These are phyloP conservation scores for Manis crassicaudata DNA, from an alignment of 2,797 vertebrate species.

Conservation along the genomic window DNA sequence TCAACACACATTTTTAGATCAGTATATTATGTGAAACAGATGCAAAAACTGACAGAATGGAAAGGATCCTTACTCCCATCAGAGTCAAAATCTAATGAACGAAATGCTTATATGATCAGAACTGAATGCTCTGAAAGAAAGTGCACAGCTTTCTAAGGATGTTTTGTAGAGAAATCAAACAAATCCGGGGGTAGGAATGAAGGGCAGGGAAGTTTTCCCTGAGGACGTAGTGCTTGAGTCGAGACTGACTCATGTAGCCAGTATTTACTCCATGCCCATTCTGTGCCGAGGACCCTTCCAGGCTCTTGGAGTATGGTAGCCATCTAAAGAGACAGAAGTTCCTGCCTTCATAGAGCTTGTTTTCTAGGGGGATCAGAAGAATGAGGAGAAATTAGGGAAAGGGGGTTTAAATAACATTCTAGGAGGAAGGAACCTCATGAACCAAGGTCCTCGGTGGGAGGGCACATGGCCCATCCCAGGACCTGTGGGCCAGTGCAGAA, in stretches of 20 bases:
- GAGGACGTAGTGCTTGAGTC: background rate
- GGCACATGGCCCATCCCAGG: background rate
- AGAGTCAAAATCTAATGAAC: background rate
- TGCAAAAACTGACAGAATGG: background rate
- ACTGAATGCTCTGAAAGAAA: background rate
- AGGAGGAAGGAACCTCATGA: background rate
- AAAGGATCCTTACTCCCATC: background rate
- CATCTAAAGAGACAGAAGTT: background rate
- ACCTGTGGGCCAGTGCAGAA: accelerated
- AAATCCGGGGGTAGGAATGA: background rate
- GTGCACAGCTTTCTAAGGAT: background rate
- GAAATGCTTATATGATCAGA: background rate
- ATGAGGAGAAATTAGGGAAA: background rate
- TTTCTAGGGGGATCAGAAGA: background rate
- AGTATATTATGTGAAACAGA: background rate
- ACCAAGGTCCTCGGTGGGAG: background rate
- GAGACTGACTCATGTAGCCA: background rate
- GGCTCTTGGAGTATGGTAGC: background rate
- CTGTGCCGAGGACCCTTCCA: background rate
- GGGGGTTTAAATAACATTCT: background rate
- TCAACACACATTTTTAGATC: background rate
- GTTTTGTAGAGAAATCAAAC: background rate
- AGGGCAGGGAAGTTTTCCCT: background rate
- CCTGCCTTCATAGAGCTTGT: background rate
- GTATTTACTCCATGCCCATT: background rate